Evolutionary conservation across 2,797 vertebrate species (phyloP).

Genomic region (Trachurus trachurus): DNA sequence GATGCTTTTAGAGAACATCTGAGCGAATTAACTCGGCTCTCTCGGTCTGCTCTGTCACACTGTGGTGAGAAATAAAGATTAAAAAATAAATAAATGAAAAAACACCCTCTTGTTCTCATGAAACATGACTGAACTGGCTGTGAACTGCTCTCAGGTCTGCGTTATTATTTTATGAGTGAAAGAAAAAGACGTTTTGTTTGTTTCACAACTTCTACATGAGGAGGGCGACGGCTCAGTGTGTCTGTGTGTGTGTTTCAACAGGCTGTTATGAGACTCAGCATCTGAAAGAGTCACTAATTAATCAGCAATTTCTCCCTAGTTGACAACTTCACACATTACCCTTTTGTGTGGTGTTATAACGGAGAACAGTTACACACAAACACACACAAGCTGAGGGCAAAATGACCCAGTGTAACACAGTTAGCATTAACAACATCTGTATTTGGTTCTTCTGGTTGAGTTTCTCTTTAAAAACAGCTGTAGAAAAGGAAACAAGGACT

Average conservation of each 20-base stretch:
- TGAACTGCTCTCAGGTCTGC: constrained; percentile 4
- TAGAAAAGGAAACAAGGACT: too few species aligned
- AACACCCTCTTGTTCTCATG: neutral
- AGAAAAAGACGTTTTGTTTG: constrained; percentile 5
- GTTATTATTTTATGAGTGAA: constrained; percentile 2
- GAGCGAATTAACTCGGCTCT: neutral
- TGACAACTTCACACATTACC: neutral
- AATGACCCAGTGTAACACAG: neutral
- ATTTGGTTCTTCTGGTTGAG: neutral
- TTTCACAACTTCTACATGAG: constrained; percentile 5
- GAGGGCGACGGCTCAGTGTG: neutral
- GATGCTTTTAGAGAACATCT: constrained; percentile 6
- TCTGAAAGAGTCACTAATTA: constrained; percentile 2
- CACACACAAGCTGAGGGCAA: neutral
- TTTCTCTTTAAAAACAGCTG: too few species aligned
- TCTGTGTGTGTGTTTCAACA: neutral
- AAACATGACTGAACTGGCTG: constrained; percentile 30
- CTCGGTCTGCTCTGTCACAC: neutral
- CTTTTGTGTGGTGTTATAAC: neutral
- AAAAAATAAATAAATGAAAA: too few species aligned
- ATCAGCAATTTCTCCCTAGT: neutral
- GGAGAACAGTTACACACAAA: neutral
- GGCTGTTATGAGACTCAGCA: constrained; percentile 10
- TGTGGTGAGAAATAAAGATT: constrained; percentile 2
- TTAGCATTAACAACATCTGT: neutral